Percentiles rank a stretch among this genome's conserved stretches.
These are phyloP conservation scores for Ctenicera cuprea DNA, from an alignment of 2,888 invertebrate species.

Conservation along the genomic window DNA sequence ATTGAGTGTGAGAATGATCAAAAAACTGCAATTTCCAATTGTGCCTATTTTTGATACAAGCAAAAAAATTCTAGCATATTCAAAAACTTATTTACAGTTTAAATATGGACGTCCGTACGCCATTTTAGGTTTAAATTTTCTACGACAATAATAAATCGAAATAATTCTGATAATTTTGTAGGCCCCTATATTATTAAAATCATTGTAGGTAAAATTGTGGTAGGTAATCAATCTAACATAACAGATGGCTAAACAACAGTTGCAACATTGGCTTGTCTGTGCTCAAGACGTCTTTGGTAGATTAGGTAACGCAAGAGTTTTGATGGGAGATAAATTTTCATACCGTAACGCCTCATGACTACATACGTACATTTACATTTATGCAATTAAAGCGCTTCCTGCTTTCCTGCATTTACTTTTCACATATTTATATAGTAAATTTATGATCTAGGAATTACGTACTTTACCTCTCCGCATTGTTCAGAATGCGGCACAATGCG, in stretches of 20 bases:
- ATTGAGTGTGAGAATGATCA: no score
- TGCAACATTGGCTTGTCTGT: slow-evolving; percentile 6
- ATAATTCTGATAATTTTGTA: background rate
- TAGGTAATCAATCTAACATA: background rate
- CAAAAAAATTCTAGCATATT: no score
- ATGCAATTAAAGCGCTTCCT: slow-evolving; percentile 56
- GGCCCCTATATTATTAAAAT: no score
- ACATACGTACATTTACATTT: slow-evolving; percentile 44
- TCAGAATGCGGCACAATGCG: slow-evolving; percentile 50
- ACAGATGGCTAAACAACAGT: slow-evolving; percentile 23
- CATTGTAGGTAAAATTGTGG: no score
- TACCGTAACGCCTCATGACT: slow-evolving; percentile 41
- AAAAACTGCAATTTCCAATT: no score
- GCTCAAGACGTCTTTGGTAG: slow-evolving; percentile 10
- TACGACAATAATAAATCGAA: no score
- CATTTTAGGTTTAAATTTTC: no score
- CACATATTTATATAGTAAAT: slow-evolving; percentile 34
- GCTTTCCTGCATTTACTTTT: slow-evolving; percentile 42
- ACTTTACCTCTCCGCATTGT: slow-evolving; percentile 43
- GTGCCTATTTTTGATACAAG: no score
- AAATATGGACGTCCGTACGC: no score
- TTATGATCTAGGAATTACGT: slow-evolving; percentile 39
- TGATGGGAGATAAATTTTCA: slow-evolving; percentile 43
- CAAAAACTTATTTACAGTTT: no score
- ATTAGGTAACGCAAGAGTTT: slow-evolving; percentile 30